Base-by-base conservation (phyloP, 2,888 invertebrate genomes). In the Melieria crassipennis region DNA sequence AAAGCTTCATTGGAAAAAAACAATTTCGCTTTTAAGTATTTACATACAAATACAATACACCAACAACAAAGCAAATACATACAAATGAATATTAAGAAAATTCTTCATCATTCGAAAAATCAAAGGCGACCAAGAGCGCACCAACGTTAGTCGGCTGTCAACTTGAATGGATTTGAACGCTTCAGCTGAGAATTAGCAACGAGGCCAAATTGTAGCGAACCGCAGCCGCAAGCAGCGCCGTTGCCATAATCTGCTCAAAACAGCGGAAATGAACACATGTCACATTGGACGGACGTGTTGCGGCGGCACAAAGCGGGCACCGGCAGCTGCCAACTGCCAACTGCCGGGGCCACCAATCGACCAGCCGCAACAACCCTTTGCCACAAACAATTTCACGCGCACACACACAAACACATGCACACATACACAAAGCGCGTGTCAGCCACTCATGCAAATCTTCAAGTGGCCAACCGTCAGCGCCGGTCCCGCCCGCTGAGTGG, bases 231-330 rank as follows among this genome's bases (percentile, higher is more conserved):
- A 64, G 64, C 64, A 64, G 48, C 11, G 52, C 13, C 64, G 42
- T 42, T 30, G 9, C 16, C 47, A 62, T 45, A 43, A n/a, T n/a
- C 60, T 72, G 73, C 69, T 75, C 72, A 70, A 73, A 70, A 66
- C 58, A 65, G 74, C 75, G 74, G 76, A 76, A 77, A 70, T 73
- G 66, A 70, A 72, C 75, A 76, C 74, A 76, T 75, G 74, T 68
- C 69, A 65, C 57, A 73, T 52, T 52, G 52, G 52, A 52, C 52
- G 30, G 30, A 52, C 52, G 13, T 52, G 52, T 13, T 52, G 52
- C 10, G 11, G 52, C 52, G 11, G 10, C 52, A n/a, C 52, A 5
- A 7, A 13, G 11, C n/a, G 52, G n/a, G 13, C 10, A 5, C 9
- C 6, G 13, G 52, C 7, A n/a, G 42, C 42, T 42, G 42, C 64